Base-by-base conservation (phyloP, 2,888 invertebrate species). In the Chalcosyrphus nemorum region DNA sequence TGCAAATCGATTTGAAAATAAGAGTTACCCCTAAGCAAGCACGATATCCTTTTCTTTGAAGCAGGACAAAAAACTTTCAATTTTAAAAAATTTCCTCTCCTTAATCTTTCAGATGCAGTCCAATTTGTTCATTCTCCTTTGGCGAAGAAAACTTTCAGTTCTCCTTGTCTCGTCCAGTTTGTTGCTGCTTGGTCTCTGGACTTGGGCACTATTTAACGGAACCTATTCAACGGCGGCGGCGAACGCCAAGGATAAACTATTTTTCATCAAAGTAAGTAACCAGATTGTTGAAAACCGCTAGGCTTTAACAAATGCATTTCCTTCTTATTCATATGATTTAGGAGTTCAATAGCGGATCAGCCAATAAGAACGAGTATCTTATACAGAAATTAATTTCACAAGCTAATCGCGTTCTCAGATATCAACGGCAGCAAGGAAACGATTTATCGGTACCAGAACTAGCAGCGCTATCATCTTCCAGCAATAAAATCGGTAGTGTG, bases 91-190 rank as follows among this genome's bases (percentile, higher is more conserved):
- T 65, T 47, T 13, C 47, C 50, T 57, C 27, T 38, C 27, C 9
- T 59, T 32, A 63, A n/a, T 35, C 41, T 86, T 87, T 27, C 87
- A 91, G 91, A 92, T 91, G 91, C 91, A 91, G 89, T 89, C 90
- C 72, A 90, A 89, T 87, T 87, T 91, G 57, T 86, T 91, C 66
- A 88, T 90, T 87, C 87, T 90, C 76, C 87, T 91, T 86, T 91
- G 91, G 90, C 90, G 91, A 66, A 89, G 90, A 71, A 91, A 91
- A 88, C 88, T 92, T 76, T 89, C 91, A 19, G 87, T 90, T 82
- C 86, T 92, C 81, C 86, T 91, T 27, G 52, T 91, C 52, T 87
- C 88, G 72, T 89, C 90, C 43, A 89, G 89, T 78, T 59, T 91
- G 3, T 68, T 91, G 57, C 85, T 91, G 6, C 87, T 91, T 4